Evolutionary conservation across 2,113 vertebrate species (phyloP).

Genomic region (Anguilla rostrata): DNA sequence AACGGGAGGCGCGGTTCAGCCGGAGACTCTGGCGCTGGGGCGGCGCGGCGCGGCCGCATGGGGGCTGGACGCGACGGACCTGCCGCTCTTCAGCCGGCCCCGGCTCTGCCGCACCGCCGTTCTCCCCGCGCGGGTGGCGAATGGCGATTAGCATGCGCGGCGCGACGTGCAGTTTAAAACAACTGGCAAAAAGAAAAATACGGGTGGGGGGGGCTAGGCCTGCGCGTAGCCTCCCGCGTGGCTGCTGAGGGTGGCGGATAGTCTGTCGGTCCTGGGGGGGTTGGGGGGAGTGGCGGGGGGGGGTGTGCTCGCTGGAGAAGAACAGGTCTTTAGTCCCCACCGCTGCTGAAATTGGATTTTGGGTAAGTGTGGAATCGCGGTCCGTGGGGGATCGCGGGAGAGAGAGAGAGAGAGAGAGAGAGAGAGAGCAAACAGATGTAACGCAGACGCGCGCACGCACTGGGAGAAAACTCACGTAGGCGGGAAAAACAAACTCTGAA

Average conservation of each 20-base stretch:
- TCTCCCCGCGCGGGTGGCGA: neutral
- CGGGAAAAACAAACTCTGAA: slow-evolving; percentile 17
- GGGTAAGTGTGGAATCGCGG: slow-evolving; percentile 22
- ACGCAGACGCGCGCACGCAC: neutral
- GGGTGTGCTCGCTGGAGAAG: neutral
- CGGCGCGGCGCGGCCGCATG: too few species aligned
- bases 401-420: neutral
- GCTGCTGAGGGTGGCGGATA: neutral
- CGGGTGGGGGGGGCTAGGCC: neutral
- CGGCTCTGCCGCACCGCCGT: neutral
- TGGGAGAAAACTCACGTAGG: too few species aligned
- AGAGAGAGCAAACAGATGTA: slow-evolving; percentile 5
- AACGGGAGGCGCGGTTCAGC: neutral
- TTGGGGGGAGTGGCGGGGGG: neutral
- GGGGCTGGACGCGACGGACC: too few species aligned
- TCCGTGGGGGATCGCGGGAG: slow-evolving; percentile 17
- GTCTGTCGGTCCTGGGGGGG: neutral
- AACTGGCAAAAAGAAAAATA: too few species aligned
- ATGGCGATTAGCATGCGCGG: neutral
- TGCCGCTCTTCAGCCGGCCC: too few species aligned
- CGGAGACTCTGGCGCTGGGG: too few species aligned
- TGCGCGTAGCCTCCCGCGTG: neutral
- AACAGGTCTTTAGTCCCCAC: slow-evolving; percentile 18
- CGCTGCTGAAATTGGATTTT: slow-evolving; percentile 33
- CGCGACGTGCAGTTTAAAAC: neutral